Conservation (phyloP, 2,888 invertebrate species). For the Andrena marginata region DNA sequence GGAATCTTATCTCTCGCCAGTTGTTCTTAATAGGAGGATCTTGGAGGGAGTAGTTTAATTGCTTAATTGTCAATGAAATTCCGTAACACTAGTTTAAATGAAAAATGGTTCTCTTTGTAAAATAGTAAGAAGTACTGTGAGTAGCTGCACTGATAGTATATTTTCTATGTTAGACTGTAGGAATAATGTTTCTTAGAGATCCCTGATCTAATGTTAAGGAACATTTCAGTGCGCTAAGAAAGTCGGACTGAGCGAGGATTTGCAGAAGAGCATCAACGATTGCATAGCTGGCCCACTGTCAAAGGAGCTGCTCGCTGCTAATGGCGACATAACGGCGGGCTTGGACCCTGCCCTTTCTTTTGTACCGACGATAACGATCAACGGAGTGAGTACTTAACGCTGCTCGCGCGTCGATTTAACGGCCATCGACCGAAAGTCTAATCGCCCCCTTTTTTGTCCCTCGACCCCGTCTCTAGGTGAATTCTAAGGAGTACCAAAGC, state of each 20-base stretch:
- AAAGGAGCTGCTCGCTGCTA: constrained; percentile 80
- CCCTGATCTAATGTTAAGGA: neutral
- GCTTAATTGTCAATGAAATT: too few species aligned
- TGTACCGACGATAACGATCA: constrained; percentile 85
- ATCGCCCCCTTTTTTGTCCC: neutral
- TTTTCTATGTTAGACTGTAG: neutral
- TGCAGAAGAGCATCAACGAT: constrained; percentile 65
- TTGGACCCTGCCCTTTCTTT: constrained; percentile 79
- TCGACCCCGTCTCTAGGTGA: constrained; percentile 52
- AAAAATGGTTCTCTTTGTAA: too few species aligned
- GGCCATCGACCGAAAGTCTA: neutral
- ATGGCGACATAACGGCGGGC: constrained; percentile 82
- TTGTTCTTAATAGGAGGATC: too few species aligned
- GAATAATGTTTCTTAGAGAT: neutral
- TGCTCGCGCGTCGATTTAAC: neutral
- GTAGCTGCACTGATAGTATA: neutral
- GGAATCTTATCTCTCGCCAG: too few species aligned
- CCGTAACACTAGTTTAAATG: too few species aligned
- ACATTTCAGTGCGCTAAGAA: constrained; percentile 82
- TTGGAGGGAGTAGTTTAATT: too few species aligned
- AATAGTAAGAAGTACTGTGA: too few species aligned
- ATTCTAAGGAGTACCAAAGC: constrained; percentile 66
- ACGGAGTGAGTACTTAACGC: constrained; percentile 79
- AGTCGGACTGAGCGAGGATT: constrained; percentile 70
- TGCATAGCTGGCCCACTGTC: constrained; percentile 79